Base-by-base conservation (phyloP, 2,113 vertebrate species). In the Mormyrus iriodes region DNA sequence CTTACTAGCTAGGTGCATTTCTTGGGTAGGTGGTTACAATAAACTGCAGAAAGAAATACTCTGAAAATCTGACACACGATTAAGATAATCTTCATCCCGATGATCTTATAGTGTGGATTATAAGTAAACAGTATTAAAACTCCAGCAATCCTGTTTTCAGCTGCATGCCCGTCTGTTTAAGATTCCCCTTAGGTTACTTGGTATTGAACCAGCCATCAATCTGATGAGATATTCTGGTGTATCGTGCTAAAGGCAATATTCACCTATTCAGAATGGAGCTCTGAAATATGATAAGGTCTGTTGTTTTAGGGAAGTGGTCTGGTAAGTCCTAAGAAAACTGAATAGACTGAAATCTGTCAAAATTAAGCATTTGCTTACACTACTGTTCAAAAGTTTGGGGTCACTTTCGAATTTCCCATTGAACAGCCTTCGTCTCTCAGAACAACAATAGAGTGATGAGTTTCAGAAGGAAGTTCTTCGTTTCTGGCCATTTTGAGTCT, bases 1-100 rank as follows among this genome's bases (percentile, higher is more conserved):
- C 6, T 42, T 65, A 44, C 4, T 53, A 4, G 21, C 12, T 53
- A 0, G 1, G 13, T 2, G 3, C 42, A 87, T 7, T 55, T 55
- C 42, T 88, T 85, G 90, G 91, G 91, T 90, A 90, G 86, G 85
- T 58, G 58, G 90, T 91, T 7, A 2, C 88, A 90, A 89, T 91
- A 91, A 92, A 89, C 91, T 90, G 86, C 91, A 76, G 89, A 87
- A 90, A 89, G 24, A 84, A 42, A 91, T 92, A 88, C 91, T 58
- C 88, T 85, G 87, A 91, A 83, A 91, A 93, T 90, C 90, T 92
- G 93, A 93, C 93, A 93, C 44, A 82, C 69, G 89, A 94, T 94
- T 93, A 94, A 92, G 89, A 92, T 94, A 93, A 94, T 94, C 93
- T 93, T 88, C 49, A 86, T 61, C 39, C 86, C 76, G 90, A 88